Evolutionary conservation across 2,113 vertebrate genomes (phyloP).

Genomic region (Dicerorhinus sumatrensis): DNA sequence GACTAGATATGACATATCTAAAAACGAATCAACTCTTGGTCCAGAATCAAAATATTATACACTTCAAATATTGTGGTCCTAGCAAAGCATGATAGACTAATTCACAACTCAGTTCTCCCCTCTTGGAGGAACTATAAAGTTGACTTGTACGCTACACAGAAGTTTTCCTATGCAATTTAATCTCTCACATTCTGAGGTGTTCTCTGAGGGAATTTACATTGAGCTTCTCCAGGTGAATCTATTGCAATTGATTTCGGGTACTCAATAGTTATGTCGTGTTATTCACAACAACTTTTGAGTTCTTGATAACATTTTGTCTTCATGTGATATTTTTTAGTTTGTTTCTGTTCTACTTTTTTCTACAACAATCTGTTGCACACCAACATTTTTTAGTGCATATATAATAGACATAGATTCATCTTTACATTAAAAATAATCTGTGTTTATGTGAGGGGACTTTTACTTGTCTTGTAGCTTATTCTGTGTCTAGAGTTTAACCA

Average conservation of each 20-base stretch:
- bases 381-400: not conserved
- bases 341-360: not conserved
- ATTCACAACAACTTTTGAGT: not conserved
- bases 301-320: not conserved
- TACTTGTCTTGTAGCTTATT: not conserved
- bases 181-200: not conserved
- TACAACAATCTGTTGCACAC: not conserved
- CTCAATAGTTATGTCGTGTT: no score
- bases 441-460: not conserved
- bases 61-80: not conserved
- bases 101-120: not conserved
- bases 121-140: not conserved
- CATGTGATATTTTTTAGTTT: not conserved
- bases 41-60: not conserved
- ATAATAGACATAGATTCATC: not conserved
- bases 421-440: not conserved
- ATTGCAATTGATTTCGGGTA: not conserved
- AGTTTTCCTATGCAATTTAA: not conserved
- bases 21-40: not conserved
- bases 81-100: rapidly evolving
- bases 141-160: not conserved
- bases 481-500: not conserved
- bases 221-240: not conserved
- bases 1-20: not conserved
- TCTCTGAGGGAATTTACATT: not conserved